phyloP scores from a whole-genome alignment of 2,113 vertebrate genomes.

The Accipiter virgatus region DNA sequence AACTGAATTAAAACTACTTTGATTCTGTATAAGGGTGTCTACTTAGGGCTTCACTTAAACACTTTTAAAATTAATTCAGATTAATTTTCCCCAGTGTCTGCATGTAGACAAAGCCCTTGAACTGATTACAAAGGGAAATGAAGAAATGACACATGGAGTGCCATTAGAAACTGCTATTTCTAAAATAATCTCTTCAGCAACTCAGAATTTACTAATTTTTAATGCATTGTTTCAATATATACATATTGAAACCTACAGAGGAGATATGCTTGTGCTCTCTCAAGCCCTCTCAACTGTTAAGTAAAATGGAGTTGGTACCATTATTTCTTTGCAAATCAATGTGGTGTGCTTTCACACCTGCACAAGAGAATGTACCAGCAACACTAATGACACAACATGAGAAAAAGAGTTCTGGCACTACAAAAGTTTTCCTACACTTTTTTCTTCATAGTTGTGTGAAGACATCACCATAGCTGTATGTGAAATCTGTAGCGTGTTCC shows the following conservation, averaged over 20 bases:
- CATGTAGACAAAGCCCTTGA: background rate
- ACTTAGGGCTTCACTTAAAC: background rate
- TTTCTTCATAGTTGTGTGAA: background rate
- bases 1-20: background rate
- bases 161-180: background rate
- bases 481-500: background rate
- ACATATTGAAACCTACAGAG: background rate
- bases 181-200: background rate
- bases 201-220: background rate
- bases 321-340: background rate
- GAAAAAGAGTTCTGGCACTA: background rate
- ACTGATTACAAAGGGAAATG: background rate
- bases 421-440: background rate
- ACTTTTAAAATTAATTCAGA: background rate
- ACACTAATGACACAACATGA: background rate
- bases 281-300: background rate
- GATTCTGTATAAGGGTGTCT: background rate
- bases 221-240: background rate
- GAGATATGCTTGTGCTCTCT: background rate
- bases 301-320: background rate
- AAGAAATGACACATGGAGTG: background rate
- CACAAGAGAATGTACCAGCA: background rate
- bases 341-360: background rate
- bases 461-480: background rate
- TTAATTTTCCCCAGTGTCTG: background rate